Evolutionary conservation across 1,140 invertebrate genomes (phyloP).

Genomic region (Philotrypesis tridentata): DNA sequence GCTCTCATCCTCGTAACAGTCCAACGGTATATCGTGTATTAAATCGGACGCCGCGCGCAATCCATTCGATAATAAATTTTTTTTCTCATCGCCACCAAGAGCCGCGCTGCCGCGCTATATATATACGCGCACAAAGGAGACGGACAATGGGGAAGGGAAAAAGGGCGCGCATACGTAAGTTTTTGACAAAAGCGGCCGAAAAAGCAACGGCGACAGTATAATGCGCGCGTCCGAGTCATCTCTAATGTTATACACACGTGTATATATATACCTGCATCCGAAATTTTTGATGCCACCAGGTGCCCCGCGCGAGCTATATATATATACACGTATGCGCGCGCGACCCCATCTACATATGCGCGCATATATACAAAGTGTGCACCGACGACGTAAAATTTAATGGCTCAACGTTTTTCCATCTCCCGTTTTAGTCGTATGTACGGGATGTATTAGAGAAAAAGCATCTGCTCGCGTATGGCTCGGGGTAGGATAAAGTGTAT

Average conservation of each 20-base stretch:
- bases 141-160: not conserved
- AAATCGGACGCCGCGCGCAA: too few species aligned
- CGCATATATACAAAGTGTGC: too few species aligned
- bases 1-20: not conserved
- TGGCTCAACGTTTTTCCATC: conserved; percentile 20
- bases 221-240: conserved; percentile 13
- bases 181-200: conserved; percentile 31
- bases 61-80: not conserved
- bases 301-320: not conserved
- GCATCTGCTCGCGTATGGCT: not conserved
- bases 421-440: not conserved
- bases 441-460: too few species aligned
- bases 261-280: conserved; percentile 36
- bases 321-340: too few species aligned
- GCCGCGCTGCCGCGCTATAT: not conserved
- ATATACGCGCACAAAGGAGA: not conserved
- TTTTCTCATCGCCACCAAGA: not conserved
- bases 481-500: too few species aligned
- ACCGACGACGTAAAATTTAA: not conserved
- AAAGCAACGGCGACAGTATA: conserved; percentile 8
- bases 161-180: not conserved
- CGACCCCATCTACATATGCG: not conserved
- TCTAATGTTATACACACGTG: not conserved
- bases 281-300: conserved; percentile 34
- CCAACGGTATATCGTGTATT: too few species aligned